phyloP scores from a whole-genome alignment of 2,888 invertebrate species.

The Noctua comes region DNA sequence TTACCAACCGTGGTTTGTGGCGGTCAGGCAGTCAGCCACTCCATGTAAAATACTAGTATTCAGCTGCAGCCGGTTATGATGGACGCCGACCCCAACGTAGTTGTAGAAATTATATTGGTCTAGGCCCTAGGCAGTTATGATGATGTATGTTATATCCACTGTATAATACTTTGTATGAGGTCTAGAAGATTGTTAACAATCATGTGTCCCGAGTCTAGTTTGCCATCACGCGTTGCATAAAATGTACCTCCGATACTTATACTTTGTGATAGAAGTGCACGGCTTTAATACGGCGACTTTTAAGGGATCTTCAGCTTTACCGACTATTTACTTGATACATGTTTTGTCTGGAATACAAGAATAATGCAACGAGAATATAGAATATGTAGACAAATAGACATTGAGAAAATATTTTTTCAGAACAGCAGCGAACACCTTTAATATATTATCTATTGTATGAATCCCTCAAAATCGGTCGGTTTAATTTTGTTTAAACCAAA shows the following conservation, averaged over 20 bases:
- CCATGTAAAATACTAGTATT: background rate
- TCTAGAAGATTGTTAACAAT: background rate
- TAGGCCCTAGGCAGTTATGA: no score
- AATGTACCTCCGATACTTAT: background rate
- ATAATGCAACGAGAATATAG: slow-evolving; percentile 28
- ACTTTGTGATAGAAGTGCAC: slow-evolving; percentile 2
- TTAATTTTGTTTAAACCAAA: slow-evolving; percentile 5
- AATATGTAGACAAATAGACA: slow-evolving; percentile 9
- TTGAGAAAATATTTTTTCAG: slow-evolving; percentile 23
- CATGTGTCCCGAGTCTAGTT: background rate
- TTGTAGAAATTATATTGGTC: background rate
- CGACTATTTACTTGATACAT: background rate
- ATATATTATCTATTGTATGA: background rate
- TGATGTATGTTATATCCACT: background rate
- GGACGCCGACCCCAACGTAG: background rate
- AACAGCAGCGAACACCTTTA: background rate
- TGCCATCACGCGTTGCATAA: slow-evolving; percentile 17
- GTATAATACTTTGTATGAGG: background rate
- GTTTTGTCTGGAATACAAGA: slow-evolving; percentile 22
- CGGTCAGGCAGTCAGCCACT: background rate
- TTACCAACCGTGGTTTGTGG: background rate
- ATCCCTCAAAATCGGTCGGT: slow-evolving; percentile 12
- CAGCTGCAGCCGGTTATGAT: background rate
- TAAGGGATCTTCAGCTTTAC: slow-evolving; percentile 17
- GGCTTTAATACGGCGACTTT: slow-evolving; percentile 17